These are phyloP conservation scores for Brachionus plicatilis DNA, from an alignment of 1,140 invertebrate species.

Conservation along the genomic window DNA sequence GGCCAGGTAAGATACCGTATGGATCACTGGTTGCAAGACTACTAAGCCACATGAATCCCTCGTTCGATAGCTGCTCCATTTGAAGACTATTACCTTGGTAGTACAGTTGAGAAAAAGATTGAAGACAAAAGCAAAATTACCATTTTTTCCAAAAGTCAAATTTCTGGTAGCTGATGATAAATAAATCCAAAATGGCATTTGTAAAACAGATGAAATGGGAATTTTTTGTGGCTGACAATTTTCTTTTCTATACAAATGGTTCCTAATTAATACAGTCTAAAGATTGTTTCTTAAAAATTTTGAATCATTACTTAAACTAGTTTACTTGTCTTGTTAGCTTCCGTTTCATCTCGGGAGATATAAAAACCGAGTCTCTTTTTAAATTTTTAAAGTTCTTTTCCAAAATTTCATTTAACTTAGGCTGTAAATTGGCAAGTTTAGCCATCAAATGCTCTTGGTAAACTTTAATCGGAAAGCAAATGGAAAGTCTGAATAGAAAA, in stretches of 20 bases:
- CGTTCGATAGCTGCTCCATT: slow-evolving; percentile 21
- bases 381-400: slow-evolving; percentile 15
- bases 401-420: neutral
- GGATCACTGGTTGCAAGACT: slow-evolving; percentile 13
- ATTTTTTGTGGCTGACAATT: slow-evolving; percentile 37
- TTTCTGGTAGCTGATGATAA: slow-evolving; percentile 16
- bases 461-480: slow-evolving; percentile 37
- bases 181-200: slow-evolving; percentile 40
- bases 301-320: neutral
- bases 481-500: neutral
- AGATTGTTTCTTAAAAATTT: neutral
- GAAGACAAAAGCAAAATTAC: neutral
- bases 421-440: slow-evolving; percentile 5
- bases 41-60: slow-evolving; percentile 1
- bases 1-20: neutral
- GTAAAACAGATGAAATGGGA: slow-evolving; percentile 19
- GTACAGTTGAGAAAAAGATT: neutral
- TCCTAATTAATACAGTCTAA: neutral
- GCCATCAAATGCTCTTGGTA: slow-evolving; percentile 36
- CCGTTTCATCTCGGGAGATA: slow-evolving; percentile 11
- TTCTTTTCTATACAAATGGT: slow-evolving; percentile 13
- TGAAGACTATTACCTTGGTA: neutral
- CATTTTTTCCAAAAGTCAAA: slow-evolving; percentile 12
- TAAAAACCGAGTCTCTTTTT: slow-evolving; percentile 27
- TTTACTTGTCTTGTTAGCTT: slow-evolving; percentile 31